These are phyloP conservation scores for Saxidomus purpurata DNA, from an alignment of 1,140 invertebrate genomes.

Conservation along the genomic window DNA sequence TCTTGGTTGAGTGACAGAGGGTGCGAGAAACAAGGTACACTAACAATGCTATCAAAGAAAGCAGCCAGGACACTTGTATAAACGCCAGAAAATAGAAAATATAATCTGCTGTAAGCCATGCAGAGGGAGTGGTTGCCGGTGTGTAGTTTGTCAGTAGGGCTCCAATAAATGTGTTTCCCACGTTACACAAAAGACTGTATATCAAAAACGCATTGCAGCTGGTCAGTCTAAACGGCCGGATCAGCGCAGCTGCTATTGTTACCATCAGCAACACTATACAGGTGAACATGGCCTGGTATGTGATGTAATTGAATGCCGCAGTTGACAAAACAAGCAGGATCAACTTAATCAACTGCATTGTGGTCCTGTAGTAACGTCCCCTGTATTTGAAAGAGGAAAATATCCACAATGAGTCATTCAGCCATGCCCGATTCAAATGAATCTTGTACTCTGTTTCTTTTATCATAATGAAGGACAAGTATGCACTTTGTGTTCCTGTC, in stretches of 20 bases:
- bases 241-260: constrained; percentile 68
- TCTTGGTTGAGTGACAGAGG: constrained; percentile 69
- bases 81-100: constrained; percentile 75
- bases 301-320: constrained; percentile 73
- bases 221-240: constrained; percentile 80
- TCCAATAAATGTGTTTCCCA: constrained; percentile 76
- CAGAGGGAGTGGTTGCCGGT: constrained; percentile 72
- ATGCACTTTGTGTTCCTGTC: constrained; percentile 74
- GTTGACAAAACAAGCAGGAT: constrained; percentile 78
- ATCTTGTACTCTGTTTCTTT: constrained; percentile 85
- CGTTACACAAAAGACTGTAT: constrained; percentile 73
- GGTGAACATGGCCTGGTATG: constrained; percentile 74
- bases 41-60: constrained; percentile 71
- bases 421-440: constrained; percentile 81
- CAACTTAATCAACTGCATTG: constrained; percentile 77
- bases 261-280: constrained; percentile 72
- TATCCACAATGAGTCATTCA: constrained; percentile 78
- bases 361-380: constrained; percentile 77
- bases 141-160: constrained; percentile 75
- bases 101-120: constrained; percentile 83
- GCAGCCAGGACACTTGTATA: constrained; percentile 73
- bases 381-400: constrained; percentile 83
- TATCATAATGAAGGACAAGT: constrained; percentile 82
- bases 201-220: constrained; percentile 79
- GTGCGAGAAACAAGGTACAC: constrained; percentile 71